Conservation (phyloP, 2,797 vertebrate species). For the Chaetodon trifasciatus region DNA sequence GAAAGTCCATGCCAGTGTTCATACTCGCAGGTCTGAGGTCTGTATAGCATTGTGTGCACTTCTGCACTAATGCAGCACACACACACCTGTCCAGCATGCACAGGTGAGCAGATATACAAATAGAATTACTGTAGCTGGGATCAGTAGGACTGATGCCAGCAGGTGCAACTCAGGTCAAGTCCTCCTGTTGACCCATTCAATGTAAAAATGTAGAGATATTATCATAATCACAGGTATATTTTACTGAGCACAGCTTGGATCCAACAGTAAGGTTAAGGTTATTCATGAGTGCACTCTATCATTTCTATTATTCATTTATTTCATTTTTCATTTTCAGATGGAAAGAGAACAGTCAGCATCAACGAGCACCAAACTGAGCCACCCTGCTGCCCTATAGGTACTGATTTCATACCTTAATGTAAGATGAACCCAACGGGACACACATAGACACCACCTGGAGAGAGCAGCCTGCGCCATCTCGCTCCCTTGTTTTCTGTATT, state of each 20-base stretch:
- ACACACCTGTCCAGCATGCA: not conserved
- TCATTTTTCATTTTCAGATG: conserved; percentile 53
- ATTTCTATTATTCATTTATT: conserved; percentile 53
- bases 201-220: conserved; percentile 54
- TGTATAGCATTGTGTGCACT: conserved; percentile 3
- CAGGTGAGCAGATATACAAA: conserved; percentile 14
- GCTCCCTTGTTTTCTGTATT: conserved; percentile 50
- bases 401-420: conserved; percentile 47
- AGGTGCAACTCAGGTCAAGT: conserved; percentile 59
- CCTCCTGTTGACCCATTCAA: conserved; percentile 42
- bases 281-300: conserved; percentile 61
- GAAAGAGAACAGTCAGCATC: conserved; percentile 27
- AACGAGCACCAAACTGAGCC: conserved; percentile 25
- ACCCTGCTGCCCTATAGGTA: conserved; percentile 24
- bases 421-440: conserved; percentile 29
- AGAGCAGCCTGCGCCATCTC: conserved; percentile 36
- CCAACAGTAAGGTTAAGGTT: conserved; percentile 57
- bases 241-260: conserved; percentile 45
- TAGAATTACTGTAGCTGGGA: conserved; percentile 2
- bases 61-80: conserved; percentile 19
- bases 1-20: conserved; percentile 18
- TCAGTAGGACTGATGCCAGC: conserved; percentile 3
- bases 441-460: conserved; percentile 25
- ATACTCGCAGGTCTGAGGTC: conserved; percentile 12
- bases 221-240: conserved; percentile 51